Evolutionary conservation across 2,797 vertebrate species (phyloP).

Genomic region (Xyrichtys novacula): DNA sequence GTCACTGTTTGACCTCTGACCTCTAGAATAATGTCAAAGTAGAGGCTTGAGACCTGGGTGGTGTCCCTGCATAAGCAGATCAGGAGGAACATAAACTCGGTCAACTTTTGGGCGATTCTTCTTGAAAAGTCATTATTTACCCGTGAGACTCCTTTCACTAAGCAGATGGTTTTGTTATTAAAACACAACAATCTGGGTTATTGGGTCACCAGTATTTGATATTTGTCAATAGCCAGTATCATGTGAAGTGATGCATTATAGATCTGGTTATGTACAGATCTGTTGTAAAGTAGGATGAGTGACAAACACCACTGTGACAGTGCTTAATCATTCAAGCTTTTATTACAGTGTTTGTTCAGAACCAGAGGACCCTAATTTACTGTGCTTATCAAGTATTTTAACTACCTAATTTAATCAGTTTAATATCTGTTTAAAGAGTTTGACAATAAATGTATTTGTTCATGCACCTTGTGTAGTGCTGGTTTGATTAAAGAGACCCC

Average conservation of each 20-base stretch:
- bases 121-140: constrained; percentile 1
- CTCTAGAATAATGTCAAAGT: constrained; percentile 26
- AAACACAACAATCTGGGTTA: neutral
- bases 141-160: neutral
- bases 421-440: no score
- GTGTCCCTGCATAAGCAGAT: neutral
- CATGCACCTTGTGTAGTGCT: no score
- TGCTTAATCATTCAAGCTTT: neutral
- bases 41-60: constrained; percentile 25
- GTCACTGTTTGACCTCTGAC: constrained; percentile 60
- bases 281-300: neutral
- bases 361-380: neutral
- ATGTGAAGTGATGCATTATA: neutral
- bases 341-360: neutral
- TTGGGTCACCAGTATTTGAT: neutral
- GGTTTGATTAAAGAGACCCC: no score
- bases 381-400: neutral
- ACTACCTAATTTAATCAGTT: no score
- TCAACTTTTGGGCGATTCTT: neutral
- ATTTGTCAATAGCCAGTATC: neutral
- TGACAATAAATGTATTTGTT: no score
- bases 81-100: neutral
- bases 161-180: neutral
- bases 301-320: neutral
- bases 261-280: neutral